Base-by-base conservation (phyloP, 1,140 invertebrate species). In the Ganaspis sp. region DNA sequence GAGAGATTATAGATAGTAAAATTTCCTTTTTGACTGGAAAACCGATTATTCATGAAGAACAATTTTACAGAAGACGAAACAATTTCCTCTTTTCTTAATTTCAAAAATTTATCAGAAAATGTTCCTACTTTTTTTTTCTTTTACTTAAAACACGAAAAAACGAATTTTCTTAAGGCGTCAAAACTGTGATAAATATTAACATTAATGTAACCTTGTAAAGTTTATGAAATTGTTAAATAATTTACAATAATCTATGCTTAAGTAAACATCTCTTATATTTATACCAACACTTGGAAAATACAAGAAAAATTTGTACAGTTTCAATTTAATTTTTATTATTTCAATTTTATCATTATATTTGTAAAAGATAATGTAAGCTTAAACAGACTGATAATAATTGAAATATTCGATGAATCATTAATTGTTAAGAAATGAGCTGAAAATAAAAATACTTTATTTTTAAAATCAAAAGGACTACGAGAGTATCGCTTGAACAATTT, bases 1-100 rank as follows among this genome's bases (percentile, higher is more conserved):
- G 94, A 45, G 85, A 84, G 64, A 64, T 94, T 0, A 89, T 95
- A 80, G 92, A 94, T 77, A 77, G 82, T 11, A 77, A 89, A 26
- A 86, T 92, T 71, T 69, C 81, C 11, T 76, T 9, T 3, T 69
- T 93, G 19, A 92, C 89, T 70, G 91, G 91, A 79, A 83, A 64
- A 54, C 89, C 87, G 3, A 88, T 90, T 69, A 87, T 91, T 77
- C 90, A 91, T 5, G 87, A 89, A 82, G 90, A 91, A 83, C 75
- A 82, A 72, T 91, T 91, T 85, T 91, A 91, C 73, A 77, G 83
- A 75, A 81, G 85, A 76, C 84, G 90, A 70, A 74, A 9, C 19
- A 77, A 72, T 34, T 77, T 79, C 17, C 19, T 72, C 34, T 69
- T 69, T 17, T 75, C 8, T 49, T 49, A 49, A 15, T 5, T 49